A percentile compares a stretch with the other conserved stretches of the same genome.
Conservation (phyloP, 2,888 invertebrate species). For the Cerastis leucographa region DNA sequence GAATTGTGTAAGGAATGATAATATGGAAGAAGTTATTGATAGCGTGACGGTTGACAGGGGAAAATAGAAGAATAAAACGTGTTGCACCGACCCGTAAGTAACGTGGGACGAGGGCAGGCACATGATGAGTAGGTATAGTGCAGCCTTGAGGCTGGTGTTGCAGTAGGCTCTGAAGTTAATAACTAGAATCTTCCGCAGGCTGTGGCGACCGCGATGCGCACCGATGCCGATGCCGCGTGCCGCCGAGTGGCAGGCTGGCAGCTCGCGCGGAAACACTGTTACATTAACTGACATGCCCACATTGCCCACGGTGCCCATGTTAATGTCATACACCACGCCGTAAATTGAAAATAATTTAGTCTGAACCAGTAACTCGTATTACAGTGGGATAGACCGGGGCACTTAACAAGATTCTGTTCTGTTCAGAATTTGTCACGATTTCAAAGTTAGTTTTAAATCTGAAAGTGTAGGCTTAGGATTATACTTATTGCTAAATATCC, state of each 20-base stretch:
- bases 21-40: neutral
- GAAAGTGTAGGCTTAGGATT: neutral
- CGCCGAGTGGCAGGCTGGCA: constrained; percentile 50
- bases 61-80: neutral
- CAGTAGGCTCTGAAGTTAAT: constrained; percentile 20
- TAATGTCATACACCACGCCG: constrained; percentile 43
- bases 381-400: neutral
- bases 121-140: too few relatives aligned
- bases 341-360: constrained; percentile 13
- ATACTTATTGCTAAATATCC: neutral
- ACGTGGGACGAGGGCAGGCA: neutral
- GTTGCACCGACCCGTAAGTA: neutral
- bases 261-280: constrained; percentile 71
- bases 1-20: neutral
- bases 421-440: neutral
- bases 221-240: constrained; percentile 41
- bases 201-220: constrained; percentile 64
- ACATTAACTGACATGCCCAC: constrained; percentile 55
- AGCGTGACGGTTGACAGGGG: neutral
- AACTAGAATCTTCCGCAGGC: constrained; percentile 34
- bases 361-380: neutral
- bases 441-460: neutral
- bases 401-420: neutral
- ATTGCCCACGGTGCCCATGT: neutral
- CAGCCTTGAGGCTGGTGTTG: constrained; percentile 24